Percentiles rank a stretch among this genome's conserved stretches.
Evolutionary conservation across 2,888 invertebrate genomes (phyloP).

Genomic region (Spisula subtruncata): DNA sequence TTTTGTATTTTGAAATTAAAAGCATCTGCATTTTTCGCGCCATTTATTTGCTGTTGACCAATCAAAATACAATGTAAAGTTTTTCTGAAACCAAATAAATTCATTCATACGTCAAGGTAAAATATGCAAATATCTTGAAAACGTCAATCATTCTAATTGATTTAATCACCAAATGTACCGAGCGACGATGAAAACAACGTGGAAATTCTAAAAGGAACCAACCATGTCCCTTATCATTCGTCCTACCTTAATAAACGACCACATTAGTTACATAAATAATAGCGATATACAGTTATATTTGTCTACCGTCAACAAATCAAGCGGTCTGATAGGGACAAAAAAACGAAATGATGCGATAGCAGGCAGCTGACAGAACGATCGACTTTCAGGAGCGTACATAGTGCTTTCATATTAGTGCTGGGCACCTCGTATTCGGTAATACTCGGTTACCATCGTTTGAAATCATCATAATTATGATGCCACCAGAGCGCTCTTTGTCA

Average conservation of each 20-base stretch:
- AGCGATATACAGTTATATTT: background rate
- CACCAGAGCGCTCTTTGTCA: too few species aligned
- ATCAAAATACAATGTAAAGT: background rate
- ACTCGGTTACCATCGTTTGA: too few species aligned
- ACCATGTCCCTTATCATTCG: background rate
- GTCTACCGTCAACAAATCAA: background rate
- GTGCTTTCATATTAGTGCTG: background rate
- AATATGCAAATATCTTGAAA: too few species aligned
- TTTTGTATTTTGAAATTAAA: too few species aligned
- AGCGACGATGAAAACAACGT: background rate
- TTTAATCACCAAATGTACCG: background rate
- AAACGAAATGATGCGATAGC: slow-evolving; percentile 6
- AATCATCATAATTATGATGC: too few species aligned
- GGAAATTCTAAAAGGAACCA: background rate
- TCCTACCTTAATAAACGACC: background rate
- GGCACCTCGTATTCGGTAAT: too few species aligned
- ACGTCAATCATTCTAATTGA: slow-evolving; percentile 1
- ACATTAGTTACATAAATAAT: slow-evolving; percentile 23
- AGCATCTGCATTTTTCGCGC: background rate
- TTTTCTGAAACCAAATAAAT: background rate
- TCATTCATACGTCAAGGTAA: too few species aligned
- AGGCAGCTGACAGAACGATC: background rate
- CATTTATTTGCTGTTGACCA: background rate
- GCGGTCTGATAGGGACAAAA: background rate
- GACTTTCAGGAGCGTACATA: background rate